These are phyloP conservation scores for Antigone vipio DNA, from an alignment of 2,113 vertebrate species.

Conservation along the genomic window DNA sequence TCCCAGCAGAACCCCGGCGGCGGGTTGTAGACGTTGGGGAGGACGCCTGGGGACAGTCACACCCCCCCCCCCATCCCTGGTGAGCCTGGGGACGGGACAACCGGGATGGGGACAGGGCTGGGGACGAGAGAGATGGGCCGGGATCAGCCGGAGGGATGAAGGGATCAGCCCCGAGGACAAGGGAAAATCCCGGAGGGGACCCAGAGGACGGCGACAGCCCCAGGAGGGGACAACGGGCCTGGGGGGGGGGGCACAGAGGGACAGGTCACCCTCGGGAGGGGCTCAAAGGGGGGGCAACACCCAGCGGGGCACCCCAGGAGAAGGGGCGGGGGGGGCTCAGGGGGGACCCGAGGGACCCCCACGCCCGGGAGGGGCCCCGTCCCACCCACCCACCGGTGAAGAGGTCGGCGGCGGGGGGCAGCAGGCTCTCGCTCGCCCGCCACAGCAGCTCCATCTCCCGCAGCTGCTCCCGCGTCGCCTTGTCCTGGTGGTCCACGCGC, in stretches of 20 bases:
- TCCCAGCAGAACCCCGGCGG: slow-evolving; percentile 88
- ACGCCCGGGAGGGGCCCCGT: too few relatives aligned
- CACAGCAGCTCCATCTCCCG: slow-evolving; percentile 87
- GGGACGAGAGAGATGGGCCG: too few relatives aligned
- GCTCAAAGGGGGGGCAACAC: too few relatives aligned
- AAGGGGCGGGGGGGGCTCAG: neutral
- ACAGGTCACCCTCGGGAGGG: neutral
- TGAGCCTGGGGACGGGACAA: neutral
- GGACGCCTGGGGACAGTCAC: slow-evolving; percentile 75
- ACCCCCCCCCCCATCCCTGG: neutral
- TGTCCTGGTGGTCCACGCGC: slow-evolving; percentile 90
- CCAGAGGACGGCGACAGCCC: neutral
- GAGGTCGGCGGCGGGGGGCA: slow-evolving; percentile 78
- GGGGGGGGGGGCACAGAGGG: too few relatives aligned
- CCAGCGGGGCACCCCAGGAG: too few relatives aligned
- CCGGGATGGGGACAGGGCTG: too few relatives aligned
- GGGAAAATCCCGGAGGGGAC: neutral
- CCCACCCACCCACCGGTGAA: slow-evolving; percentile 80
- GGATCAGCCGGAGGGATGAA: neutral
- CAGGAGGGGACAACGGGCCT: fast-evolving
- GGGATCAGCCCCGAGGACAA: too few relatives aligned
- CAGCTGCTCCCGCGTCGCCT: slow-evolving; percentile 15
- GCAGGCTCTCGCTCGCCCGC: slow-evolving; percentile 82
- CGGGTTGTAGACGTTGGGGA: slow-evolving; percentile 88
- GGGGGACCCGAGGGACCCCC: neutral